These are phyloP conservation scores for Kryphioiulus occultus DNA, from an alignment of 2,888 invertebrate genomes.

Conservation along the genomic window DNA sequence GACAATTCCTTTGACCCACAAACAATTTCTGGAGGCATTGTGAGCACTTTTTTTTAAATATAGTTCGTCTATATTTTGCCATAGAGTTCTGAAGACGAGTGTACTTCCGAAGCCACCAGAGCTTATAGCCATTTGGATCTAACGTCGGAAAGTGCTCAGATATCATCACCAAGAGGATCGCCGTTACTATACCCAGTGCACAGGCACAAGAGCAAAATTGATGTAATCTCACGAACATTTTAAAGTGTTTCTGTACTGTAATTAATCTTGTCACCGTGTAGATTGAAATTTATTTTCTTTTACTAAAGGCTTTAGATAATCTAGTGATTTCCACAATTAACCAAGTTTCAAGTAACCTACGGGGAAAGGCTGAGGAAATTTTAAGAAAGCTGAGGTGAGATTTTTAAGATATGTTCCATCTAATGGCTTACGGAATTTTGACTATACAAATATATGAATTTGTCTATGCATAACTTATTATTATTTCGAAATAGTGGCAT, in stretches of 20 bases:
- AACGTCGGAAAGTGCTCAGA: conserved; percentile 20
- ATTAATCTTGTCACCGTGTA: background rate
- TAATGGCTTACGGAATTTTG: background rate
- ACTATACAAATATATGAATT: conserved; percentile 39
- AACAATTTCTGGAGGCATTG: background rate
- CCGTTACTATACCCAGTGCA: conserved; percentile 2
- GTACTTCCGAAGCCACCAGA: conserved; percentile 44
- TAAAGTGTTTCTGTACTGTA: background rate
- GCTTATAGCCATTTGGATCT: conserved; percentile 49
- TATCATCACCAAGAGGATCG: conserved; percentile 44
- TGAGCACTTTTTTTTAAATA: background rate
- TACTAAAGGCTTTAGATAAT: conserved; percentile 63
- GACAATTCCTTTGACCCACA: background rate
- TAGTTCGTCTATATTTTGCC: background rate
- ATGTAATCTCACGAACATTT: background rate
- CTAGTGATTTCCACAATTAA: conserved; percentile 67
- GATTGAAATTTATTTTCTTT: background rate
- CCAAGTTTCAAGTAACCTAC: conserved; percentile 66
- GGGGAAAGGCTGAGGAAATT: conserved; percentile 64
- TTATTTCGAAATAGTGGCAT: background rate
- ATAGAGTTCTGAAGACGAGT: conserved; percentile 47
- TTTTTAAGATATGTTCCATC: background rate
- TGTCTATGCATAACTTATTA: conserved; percentile 10
- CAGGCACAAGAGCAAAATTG: conserved; percentile 48
- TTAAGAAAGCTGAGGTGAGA: conserved; percentile 65